Base-by-base conservation (phyloP, 2,113 vertebrate genomes). In the Synodontis membranacea region DNA sequence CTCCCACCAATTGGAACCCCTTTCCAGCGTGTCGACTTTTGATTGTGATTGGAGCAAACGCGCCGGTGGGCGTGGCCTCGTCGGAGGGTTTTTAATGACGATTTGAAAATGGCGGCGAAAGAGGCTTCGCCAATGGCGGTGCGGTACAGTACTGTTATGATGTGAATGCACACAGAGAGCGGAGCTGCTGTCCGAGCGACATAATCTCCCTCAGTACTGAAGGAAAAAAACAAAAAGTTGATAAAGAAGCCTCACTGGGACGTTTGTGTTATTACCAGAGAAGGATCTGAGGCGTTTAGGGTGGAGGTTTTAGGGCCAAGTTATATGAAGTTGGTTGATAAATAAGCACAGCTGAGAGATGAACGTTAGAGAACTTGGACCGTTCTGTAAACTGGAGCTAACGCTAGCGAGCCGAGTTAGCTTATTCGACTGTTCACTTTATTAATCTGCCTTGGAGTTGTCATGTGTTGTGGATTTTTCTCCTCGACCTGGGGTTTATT, bases 41-140 rank as follows among this genome's bases (percentile, higher is more conserved):
- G 1, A 11, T 44, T 34, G 48, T 84, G 87, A 93, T 93, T 94
- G 89, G 94, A 44, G 50, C 21, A 8, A 28, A 60, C 21, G 21
- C 4, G 0, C 50, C 75, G 83, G 64, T 91, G 91, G 93, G 94
- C 90, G 88, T 92, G 80, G 80, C 85, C 80, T 87, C 56, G n/a
- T 75, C 10, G 11, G 52, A 82, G 48, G 88, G 28, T 75, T 81
- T 93, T 95, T 93, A 94, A 94, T 95, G 93, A 93, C 93, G 94
- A 93, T 92, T 93, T 93, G 94, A 96, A 97, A 96, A 97, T 97
- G 96, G 96, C 96, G 96, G 95, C 93, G 91, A 88, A 91, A 91
- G 81, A 34, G 50, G n/a, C n/a, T 79, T 88, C 87, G 91, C 82
- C 84, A 88, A 28, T 89, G 89, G 89, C n/a, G n/a, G n/a, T n/a